Base-by-base conservation (phyloP, 2,113 vertebrate species). In the Hippocampus mohnikei region DNA sequence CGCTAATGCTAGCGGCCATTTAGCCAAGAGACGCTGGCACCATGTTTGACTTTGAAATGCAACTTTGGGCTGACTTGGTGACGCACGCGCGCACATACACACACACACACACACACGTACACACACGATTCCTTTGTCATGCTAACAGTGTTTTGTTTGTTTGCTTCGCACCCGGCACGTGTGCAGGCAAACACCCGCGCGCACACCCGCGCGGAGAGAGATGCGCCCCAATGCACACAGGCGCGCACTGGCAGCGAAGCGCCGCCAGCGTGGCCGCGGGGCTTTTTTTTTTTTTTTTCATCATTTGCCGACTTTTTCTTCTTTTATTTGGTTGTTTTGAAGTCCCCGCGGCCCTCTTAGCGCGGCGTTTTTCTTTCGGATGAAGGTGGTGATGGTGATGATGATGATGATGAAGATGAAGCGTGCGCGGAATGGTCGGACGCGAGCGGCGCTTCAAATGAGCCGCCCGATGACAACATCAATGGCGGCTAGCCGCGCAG, bases 401-500 rank as follows among this genome's bases (percentile, higher is more conserved):
- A 33, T 20, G 40, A 61, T 44, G 44, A 33, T 33, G 44, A 67
- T 33, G 58, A 33, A 33, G 58, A 33, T 20, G 27, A 60, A 33
- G 27, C 29, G 58, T 60, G 29, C 27, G 27, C 58, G 15, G 15
- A 20, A 59, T 59, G 27, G 18, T 59, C 58, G 5, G 58, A 33
- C 23, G 8, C 9, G 10, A 12, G 53, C 50, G 50, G 8, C 13
- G 27, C 13, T n/a, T n/a, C 56, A 42, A 8, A 60, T 33, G 66
- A 53, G 63, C 42, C 18, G 90, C 94, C 77, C 95, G 93, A 95
- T 95, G 93, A 90, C 93, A 90, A 91, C 92, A 93, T 94, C 95
- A 95, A 95, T 94, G 95, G 92, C 87, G 87, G 88, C 94, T 95
- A 94, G 95, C 94, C 91, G 91, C 90, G 91, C 91, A 89, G 90